These are phyloP conservation scores for Adelphocoris suturalis DNA, from an alignment of 2,888 invertebrate species.

Conservation along the genomic window DNA sequence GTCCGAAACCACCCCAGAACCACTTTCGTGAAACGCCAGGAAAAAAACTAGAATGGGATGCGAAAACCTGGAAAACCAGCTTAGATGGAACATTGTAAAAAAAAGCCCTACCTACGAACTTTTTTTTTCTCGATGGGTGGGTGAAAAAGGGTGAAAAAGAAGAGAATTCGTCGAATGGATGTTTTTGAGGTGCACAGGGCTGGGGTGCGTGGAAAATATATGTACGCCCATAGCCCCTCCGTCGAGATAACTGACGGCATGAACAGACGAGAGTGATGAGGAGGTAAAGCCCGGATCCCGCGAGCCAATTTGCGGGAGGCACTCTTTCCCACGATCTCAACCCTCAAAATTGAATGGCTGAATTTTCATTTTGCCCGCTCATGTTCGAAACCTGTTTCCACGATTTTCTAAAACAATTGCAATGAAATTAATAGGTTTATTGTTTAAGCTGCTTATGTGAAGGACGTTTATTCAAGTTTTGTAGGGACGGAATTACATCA, in stretches of 20 bases:
- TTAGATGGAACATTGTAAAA: not conserved
- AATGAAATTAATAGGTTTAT: too few relatives aligned
- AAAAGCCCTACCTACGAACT: not conserved
- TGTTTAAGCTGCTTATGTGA: too few relatives aligned
- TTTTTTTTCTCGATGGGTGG: not conserved
- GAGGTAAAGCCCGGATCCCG: not conserved
- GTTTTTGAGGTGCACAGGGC: not conserved
- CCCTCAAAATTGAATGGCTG: not conserved
- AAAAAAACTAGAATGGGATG: conserved; percentile 1
- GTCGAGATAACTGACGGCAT: conserved; percentile 23
- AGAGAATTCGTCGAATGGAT: not conserved
- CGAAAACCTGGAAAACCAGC: conserved; percentile 36
- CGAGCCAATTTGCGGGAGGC: conserved; percentile 5
- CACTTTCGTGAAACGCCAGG: not conserved
- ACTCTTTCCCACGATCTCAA: not conserved
- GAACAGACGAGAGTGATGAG: conserved; percentile 31
- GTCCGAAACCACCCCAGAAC: conserved; percentile 4
- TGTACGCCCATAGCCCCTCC: conserved; percentile 7
- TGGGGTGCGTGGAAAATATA: not conserved
- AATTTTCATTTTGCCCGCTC: conserved; percentile 14
- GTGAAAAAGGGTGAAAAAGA: not conserved
- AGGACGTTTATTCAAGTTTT: too few relatives aligned
- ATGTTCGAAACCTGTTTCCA: not conserved
- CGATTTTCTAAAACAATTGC: not conserved
- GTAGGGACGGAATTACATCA: too few relatives aligned